Percentiles rank a stretch among this genome's conserved stretches.
Evolutionary conservation across 92 coral and sea anemone genomes (phyloP).

Genomic region (Phenganax subtilis): DNA sequence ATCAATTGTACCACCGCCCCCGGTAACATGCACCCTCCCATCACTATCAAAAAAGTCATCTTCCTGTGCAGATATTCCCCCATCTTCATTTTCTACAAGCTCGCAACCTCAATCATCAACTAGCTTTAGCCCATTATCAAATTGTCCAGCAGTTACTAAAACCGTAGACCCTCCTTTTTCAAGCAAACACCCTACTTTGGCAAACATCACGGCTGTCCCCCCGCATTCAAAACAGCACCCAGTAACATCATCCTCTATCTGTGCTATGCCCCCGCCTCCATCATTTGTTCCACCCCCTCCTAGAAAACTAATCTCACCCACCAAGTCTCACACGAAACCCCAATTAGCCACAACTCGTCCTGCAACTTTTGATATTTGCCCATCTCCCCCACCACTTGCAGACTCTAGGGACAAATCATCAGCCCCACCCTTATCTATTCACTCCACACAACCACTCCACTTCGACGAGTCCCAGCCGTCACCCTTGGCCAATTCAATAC

Average conservation of each 20-base stretch:
- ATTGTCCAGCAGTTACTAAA: background rate
- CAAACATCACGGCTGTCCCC: slow-evolving; percentile 1
- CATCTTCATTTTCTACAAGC: background rate
- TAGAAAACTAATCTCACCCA: background rate
- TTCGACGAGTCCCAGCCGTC: background rate
- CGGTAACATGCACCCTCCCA: background rate
- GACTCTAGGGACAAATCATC: background rate
- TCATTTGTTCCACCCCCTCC: slow-evolving; percentile 30
- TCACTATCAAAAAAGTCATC: background rate
- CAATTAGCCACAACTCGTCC: background rate
- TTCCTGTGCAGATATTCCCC: background rate
- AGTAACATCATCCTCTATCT: slow-evolving; percentile 4
- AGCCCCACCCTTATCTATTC: background rate
- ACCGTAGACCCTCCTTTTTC: background rate
- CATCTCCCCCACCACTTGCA: slow-evolving; percentile 12
- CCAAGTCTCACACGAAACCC: background rate
- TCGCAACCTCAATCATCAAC: background rate
- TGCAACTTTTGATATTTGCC: background rate
- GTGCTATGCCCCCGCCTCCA: slow-evolving; percentile 34
- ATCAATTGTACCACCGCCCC: slow-evolving; percentile 14
- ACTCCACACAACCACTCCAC: background rate
- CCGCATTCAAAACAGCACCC: background rate
- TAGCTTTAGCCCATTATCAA: background rate
- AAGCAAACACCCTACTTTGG: background rate
- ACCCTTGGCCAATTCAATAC: background rate